Base-by-base conservation (phyloP, 1,140 invertebrate genomes). In the Holotrichia oblita region DNA sequence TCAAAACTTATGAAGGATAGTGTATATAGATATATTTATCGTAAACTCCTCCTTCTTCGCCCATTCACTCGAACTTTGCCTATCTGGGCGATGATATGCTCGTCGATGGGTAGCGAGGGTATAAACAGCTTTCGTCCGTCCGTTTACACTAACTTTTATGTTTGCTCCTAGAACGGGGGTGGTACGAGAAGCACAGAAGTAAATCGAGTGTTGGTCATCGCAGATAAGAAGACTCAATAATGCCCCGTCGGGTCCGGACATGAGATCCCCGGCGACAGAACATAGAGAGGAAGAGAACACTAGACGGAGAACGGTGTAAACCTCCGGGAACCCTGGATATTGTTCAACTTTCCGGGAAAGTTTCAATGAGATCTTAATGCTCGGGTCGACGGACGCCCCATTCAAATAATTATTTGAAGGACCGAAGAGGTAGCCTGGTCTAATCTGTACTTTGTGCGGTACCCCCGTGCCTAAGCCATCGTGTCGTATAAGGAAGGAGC, bases 101-200 rank as follows among this genome's bases (percentile, higher is more conserved):
- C 17, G 48, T 55, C 48, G 48, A 55, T 55, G 48, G 48, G 14
- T 17, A 17, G 48, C 48, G 0, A 55, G 48, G 48, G 48, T 55
- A 55, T 55, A 55, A 55, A 55, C 48, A 55, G 48, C 48, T 55
- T 55, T 55, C 14, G 14, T 55, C 48, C 48, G 48, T 55, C 48
- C 48, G 48, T 55, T 55, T 55, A 55, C 48, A 55, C 48, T 55
- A 55, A 55, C 48, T 55, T 55, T 55, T 55, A 55, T 55, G 48
- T 55, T 55, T 55, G 48, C 6, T 55, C 48, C 48, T 17, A 17
- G 6, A 55, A 6, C 6, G 14, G 48, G 48, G 48, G 17, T 17
- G n/a, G 14, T n/a, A 14, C 2, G 4, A 2, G 48, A 55, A 17
- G 14, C 48, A 55, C 48, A 55, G 27, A 34, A 34, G 27, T 34